Evolutionary conservation across 2,113 vertebrate genomes (phyloP).

Genomic region (Riparia riparia): DNA sequence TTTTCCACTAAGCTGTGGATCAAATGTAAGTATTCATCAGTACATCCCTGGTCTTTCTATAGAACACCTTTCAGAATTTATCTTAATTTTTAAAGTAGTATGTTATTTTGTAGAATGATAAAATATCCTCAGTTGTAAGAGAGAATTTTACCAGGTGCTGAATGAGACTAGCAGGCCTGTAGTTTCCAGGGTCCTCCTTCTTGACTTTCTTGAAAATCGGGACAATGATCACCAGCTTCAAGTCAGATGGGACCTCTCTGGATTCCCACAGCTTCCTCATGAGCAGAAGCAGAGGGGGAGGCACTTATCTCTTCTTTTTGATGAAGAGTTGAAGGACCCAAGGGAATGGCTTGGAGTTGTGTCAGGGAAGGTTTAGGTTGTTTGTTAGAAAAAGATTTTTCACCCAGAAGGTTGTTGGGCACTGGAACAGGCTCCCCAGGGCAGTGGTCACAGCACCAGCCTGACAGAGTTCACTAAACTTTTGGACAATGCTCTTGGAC

Average conservation of each 20-base stretch:
- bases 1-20: not conserved
- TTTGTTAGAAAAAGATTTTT: not conserved
- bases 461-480: not conserved
- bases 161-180: not conserved
- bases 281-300: not conserved
- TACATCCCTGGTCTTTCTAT: not conserved
- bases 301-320: not conserved
- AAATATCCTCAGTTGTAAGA: not conserved
- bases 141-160: not conserved
- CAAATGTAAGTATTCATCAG: not conserved
- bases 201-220: not conserved
- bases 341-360: not conserved
- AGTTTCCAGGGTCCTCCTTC: not conserved
- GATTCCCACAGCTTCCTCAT: not conserved
- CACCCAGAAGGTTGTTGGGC: not conserved
- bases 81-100: not conserved
- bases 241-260: not conserved
- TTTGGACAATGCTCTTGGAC: not conserved
- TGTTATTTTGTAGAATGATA: not conserved
- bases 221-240: not conserved
- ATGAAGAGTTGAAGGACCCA: not conserved
- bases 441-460: not conserved
- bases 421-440: not conserved
- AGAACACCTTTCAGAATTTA: not conserved
- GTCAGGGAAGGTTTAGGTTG: not conserved